Percentiles rank a stretch among this genome's conserved stretches.
Evolutionary conservation across 2,797 vertebrate genomes (phyloP).

Genomic region (Emys orbicularis): DNA sequence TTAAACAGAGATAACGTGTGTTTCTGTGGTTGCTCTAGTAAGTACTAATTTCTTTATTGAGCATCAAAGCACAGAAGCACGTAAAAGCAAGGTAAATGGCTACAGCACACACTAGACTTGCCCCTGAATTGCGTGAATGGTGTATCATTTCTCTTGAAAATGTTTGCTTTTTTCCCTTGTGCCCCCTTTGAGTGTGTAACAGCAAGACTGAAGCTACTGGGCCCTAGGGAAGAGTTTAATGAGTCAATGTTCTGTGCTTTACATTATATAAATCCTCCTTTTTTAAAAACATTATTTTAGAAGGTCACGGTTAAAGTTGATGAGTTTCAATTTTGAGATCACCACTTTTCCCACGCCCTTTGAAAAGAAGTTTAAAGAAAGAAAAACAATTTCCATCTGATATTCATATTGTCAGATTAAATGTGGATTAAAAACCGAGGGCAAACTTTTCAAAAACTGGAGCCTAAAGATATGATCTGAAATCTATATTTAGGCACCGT

Average conservation of each 20-base stretch:
- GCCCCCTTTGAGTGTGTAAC: not conserved
- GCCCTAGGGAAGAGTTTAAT: slow-evolving; percentile 69
- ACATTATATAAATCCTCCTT: slow-evolving; percentile 37
- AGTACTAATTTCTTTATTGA: not conserved
- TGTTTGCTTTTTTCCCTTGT: not conserved
- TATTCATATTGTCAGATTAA: slow-evolving; percentile 68
- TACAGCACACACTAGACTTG: not conserved
- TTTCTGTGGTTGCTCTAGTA: not conserved
- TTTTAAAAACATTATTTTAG: not conserved
- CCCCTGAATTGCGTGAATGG: slow-evolving; percentile 9
- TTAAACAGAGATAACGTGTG: not conserved
- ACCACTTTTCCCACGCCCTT: slow-evolving; percentile 49
- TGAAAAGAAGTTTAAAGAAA: slow-evolving; percentile 68
- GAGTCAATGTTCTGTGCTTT: slow-evolving; percentile 59
- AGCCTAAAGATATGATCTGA: slow-evolving; percentile 37
- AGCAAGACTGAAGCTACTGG: slow-evolving; percentile 42
- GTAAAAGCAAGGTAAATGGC: slow-evolving; percentile 3
- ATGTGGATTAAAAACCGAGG: slow-evolving; percentile 38
- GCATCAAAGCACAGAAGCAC: not conserved
- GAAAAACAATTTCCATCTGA: slow-evolving; percentile 66
- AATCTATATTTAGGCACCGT: slow-evolving; percentile 45
- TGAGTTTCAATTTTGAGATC: slow-evolving; percentile 61
- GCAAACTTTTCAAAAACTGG: slow-evolving; percentile 60
- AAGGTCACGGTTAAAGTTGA: slow-evolving; percentile 45
- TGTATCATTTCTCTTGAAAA: slow-evolving; percentile 22